Evolutionary conservation across 2,113 vertebrate species (phyloP).

Genomic region (Fukomys damarensis): DNA sequence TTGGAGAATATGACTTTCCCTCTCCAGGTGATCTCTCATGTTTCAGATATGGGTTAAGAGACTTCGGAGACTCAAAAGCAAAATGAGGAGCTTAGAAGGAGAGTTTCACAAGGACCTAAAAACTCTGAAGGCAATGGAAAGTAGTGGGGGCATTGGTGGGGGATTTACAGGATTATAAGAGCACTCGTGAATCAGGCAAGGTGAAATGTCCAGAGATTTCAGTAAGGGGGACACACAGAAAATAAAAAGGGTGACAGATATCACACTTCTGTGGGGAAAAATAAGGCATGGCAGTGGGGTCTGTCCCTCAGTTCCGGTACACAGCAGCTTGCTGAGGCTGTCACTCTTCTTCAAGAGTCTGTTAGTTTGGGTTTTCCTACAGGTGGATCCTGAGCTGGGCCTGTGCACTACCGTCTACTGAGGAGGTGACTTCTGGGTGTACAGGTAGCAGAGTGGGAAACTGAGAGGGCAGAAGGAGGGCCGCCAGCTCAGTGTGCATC

Average conservation of each 20-base stretch:
- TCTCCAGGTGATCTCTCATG: not conserved
- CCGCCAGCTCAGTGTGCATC: not conserved
- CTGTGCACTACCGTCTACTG: not conserved
- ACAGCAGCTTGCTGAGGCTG: not conserved
- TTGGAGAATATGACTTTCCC: not conserved
- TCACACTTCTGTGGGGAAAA: not conserved
- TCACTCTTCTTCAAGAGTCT: not conserved
- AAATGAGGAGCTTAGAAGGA: not conserved
- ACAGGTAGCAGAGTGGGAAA: not conserved
- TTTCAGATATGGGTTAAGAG: not conserved
- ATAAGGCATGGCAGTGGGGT: rapidly evolving
- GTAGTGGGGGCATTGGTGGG: too few relatives aligned
- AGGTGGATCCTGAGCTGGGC: not conserved
- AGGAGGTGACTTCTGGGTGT: not conserved
- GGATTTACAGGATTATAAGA: too few relatives aligned
- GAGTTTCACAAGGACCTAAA: not conserved
- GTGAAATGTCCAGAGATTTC: not conserved
- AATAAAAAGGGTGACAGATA: not conserved
- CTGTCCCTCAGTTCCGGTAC: not conserved
- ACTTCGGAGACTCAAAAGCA: not conserved
- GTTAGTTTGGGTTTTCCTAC: not conserved
- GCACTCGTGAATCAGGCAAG: not conserved
- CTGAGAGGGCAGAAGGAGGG: not conserved
- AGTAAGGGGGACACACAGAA: not conserved
- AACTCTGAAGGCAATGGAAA: not conserved